These are phyloP conservation scores for Parascotia fuliginaria DNA, from an alignment of 2,888 invertebrate species.

Conservation along the genomic window DNA sequence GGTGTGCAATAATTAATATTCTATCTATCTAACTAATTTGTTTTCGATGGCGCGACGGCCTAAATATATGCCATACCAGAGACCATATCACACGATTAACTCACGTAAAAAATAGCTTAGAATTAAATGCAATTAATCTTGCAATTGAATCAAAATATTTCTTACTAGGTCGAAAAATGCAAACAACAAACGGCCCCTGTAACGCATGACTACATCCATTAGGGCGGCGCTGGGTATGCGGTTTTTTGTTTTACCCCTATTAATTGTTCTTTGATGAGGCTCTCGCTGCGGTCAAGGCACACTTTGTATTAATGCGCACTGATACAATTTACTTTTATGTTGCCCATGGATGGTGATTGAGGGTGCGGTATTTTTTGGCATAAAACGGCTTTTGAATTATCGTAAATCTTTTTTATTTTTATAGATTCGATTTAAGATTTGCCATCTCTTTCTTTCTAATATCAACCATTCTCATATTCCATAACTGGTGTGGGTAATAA, in stretches of 20 bases:
- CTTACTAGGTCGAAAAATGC: constrained; percentile 16
- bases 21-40: too few species aligned
- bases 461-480: too few species aligned
- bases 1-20: too few species aligned
- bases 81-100: too few species aligned
- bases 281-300: constrained; percentile 36
- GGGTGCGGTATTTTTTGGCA: background rate
- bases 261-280: constrained; percentile 65
- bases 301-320: constrained; percentile 46
- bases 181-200: constrained; percentile 14
- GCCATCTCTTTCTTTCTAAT: too few species aligned
- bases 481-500: too few species aligned
- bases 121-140: background rate
- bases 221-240: constrained; percentile 38
- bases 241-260: constrained; percentile 58
- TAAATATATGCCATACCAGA: too few species aligned
- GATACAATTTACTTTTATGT: constrained; percentile 27
- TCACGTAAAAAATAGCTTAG: too few species aligned
- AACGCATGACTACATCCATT: constrained; percentile 53
- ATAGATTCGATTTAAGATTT: too few species aligned
- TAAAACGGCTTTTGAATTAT: too few species aligned
- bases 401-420: too few species aligned
- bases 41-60: too few species aligned
- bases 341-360: constrained; percentile 5
- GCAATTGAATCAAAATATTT: constrained; percentile 7